A percentile compares a stretch with the other conserved stretches of the same genome.
phyloP scores from a whole-genome alignment of 2,113 vertebrate genomes.

The Aspiorhynchus laticeps region DNA sequence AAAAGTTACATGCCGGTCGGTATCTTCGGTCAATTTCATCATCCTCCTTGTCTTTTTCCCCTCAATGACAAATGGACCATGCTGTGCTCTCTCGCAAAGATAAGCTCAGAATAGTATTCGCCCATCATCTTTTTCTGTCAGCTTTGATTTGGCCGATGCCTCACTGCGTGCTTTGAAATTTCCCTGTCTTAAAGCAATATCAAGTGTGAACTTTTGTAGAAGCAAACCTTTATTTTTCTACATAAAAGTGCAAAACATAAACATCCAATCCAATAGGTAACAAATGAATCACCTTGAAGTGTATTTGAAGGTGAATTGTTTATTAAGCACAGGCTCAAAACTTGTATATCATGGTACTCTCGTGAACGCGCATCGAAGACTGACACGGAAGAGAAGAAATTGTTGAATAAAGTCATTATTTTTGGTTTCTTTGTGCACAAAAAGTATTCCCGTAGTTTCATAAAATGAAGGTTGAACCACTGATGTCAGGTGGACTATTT shows the following conservation, averaged over 20 bases:
- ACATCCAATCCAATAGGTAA: slow-evolving; percentile 20
- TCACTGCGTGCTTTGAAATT: slow-evolving; percentile 23
- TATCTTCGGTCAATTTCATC: slow-evolving; percentile 35
- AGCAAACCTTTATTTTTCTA: background rate
- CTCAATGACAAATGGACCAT: slow-evolving; percentile 39
- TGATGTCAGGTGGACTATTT: no score
- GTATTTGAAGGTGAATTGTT: background rate
- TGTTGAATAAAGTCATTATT: no score
- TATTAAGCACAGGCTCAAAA: background rate
- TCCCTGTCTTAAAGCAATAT: slow-evolving; percentile 23
- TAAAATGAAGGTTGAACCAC: no score
- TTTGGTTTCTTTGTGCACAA: no score
- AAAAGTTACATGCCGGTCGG: slow-evolving; percentile 12
- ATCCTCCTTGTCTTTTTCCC: background rate
- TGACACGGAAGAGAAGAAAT: no score
- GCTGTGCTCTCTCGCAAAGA: slow-evolving; percentile 8
- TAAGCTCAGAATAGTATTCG: background rate
- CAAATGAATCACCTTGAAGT: slow-evolving; percentile 24
- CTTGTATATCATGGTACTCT: background rate
- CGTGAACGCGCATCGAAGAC: no score
- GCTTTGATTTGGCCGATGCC: slow-evolving; percentile 19
- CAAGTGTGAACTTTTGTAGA: slow-evolving; percentile 19
- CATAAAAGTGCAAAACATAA: slow-evolving; percentile 8
- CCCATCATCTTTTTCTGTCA: slow-evolving; percentile 8
- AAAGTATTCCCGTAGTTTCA: no score